Evolutionary conservation across 2,888 invertebrate genomes (phyloP).

Genomic region (Muschampia plurimacula): DNA sequence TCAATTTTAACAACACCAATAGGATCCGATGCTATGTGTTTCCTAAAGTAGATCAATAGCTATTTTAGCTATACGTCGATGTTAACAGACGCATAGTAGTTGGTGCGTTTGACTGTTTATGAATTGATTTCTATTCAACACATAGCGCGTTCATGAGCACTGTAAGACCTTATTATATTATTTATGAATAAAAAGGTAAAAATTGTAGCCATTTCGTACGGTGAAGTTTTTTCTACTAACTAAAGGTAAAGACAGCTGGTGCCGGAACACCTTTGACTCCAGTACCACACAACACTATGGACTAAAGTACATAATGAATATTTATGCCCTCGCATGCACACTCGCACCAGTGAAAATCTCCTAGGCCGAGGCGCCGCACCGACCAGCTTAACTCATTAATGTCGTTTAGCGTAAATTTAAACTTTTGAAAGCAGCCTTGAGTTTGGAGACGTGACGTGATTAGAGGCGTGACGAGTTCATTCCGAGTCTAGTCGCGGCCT

Average conservation of each 20-base stretch:
- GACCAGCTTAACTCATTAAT: constrained; percentile 70
- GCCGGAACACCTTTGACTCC: constrained; percentile 72
- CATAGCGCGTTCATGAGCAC: too few species aligned
- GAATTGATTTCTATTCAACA: too few species aligned
- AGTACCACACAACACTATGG: constrained; percentile 40
- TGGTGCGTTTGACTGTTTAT: too few species aligned
- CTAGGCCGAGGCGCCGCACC: constrained; percentile 56
- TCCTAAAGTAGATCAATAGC: too few species aligned
- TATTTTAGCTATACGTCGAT: too few species aligned
- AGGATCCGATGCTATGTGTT: too few species aligned
- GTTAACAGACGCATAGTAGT: too few species aligned
- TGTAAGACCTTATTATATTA: too few species aligned
- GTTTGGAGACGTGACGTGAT: constrained; percentile 67
- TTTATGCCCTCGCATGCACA: constrained; percentile 67
- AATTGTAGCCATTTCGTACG: background rate
- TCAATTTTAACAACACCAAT: too few species aligned
- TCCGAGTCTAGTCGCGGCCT: constrained; percentile 67
- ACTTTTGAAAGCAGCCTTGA: constrained; percentile 74
- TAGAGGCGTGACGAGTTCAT: constrained; percentile 53
- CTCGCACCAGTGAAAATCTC: constrained; percentile 55
- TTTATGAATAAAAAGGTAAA: too few species aligned
- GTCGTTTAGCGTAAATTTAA: constrained; percentile 75
- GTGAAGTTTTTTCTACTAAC: background rate
- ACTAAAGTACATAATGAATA: constrained; percentile 64
- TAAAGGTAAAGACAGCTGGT: constrained; percentile 48